Evolutionary conservation across 2,888 invertebrate genomes (phyloP).

Genomic region (Zeuzera pyrina): DNA sequence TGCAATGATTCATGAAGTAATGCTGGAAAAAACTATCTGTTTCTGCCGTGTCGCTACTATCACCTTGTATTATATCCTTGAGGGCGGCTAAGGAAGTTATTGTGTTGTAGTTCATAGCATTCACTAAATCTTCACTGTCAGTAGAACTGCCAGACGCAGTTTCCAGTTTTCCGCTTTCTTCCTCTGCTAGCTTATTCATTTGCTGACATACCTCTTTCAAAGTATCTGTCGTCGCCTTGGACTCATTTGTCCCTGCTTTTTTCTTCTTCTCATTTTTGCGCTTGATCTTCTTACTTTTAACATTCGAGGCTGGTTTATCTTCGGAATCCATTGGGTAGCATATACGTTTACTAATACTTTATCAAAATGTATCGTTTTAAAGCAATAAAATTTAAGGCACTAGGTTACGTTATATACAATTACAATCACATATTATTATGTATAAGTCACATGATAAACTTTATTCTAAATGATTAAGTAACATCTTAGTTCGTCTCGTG

Average conservation of each 20-base stretch:
- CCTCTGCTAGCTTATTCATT: conserved; percentile 28
- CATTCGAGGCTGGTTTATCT: conserved; percentile 30
- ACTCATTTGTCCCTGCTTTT: too few species aligned
- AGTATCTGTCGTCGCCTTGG: conserved; percentile 18
- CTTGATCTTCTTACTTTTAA: conserved; percentile 37
- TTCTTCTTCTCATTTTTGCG: conserved; percentile 59
- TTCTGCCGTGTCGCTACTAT: conserved; percentile 70
- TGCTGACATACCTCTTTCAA: conserved; percentile 30
- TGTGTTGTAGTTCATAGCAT: conserved; percentile 80
- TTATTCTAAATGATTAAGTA: conserved; percentile 28
- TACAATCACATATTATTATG: conserved; percentile 25
- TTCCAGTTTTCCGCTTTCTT: conserved; percentile 21
- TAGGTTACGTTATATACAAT: conserved; percentile 25
- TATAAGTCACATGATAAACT: conserved; percentile 21
- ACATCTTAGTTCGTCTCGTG: conserved; percentile 38
- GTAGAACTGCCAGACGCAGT: conserved; percentile 61
- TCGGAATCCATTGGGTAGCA: conserved; percentile 62
- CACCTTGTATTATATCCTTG: conserved; percentile 77
- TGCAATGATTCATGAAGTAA: conserved; percentile 82
- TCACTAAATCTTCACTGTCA: conserved; percentile 76
- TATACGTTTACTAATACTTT: conserved; percentile 32
- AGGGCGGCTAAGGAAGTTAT: conserved; percentile 78
- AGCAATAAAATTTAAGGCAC: conserved; percentile 26
- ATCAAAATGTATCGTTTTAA: neutral
- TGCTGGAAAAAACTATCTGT: conserved; percentile 79